Evolutionary conservation across 2,888 invertebrate genomes (phyloP).

Genomic region (Xestia sexstrigata): DNA sequence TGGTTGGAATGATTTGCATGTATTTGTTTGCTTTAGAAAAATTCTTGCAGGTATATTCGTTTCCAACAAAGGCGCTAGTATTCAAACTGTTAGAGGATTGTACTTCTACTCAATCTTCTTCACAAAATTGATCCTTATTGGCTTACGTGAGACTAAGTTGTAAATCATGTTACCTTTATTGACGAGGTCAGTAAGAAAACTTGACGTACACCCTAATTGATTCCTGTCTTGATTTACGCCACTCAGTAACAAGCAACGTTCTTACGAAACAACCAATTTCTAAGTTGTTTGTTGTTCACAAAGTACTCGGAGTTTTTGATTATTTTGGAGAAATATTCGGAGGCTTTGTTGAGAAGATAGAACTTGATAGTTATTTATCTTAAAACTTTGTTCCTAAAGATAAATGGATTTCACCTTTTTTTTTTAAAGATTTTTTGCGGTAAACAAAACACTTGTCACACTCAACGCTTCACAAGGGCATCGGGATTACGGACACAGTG

Average conservation of each 20-base stretch:
- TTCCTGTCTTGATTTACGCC: slow-evolving; percentile 32
- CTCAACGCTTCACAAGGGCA: not conserved
- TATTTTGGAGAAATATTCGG: slow-evolving; percentile 32
- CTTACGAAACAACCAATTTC: slow-evolving; percentile 42
- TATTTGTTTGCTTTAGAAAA: slow-evolving; percentile 24
- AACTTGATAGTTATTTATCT: not conserved
- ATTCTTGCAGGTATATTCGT: not conserved
- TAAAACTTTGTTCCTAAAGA: not conserved
- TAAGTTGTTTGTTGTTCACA: slow-evolving; percentile 47
- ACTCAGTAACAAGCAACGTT: slow-evolving; percentile 26
- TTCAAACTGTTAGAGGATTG: not conserved
- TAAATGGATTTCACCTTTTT: not conserved
- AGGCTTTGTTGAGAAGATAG: slow-evolving; percentile 8
- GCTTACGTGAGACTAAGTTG: slow-evolving; percentile 9
- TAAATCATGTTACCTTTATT: slow-evolving; percentile 30
- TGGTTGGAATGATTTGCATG: slow-evolving; percentile 8
- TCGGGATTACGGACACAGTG: too few species aligned
- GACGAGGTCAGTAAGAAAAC: slow-evolving; percentile 16
- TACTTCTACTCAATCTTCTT: not conserved
- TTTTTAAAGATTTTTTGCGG: not conserved
- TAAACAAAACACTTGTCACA: not conserved
- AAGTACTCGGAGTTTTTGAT: slow-evolving; percentile 34
- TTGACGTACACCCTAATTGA: slow-evolving; percentile 31
- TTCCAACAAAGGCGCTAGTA: not conserved
- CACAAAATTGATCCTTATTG: slow-evolving; percentile 3